These are phyloP conservation scores for Coranthus polyacanthus DNA, from an alignment of 2,797 vertebrate species.

Conservation along the genomic window DNA sequence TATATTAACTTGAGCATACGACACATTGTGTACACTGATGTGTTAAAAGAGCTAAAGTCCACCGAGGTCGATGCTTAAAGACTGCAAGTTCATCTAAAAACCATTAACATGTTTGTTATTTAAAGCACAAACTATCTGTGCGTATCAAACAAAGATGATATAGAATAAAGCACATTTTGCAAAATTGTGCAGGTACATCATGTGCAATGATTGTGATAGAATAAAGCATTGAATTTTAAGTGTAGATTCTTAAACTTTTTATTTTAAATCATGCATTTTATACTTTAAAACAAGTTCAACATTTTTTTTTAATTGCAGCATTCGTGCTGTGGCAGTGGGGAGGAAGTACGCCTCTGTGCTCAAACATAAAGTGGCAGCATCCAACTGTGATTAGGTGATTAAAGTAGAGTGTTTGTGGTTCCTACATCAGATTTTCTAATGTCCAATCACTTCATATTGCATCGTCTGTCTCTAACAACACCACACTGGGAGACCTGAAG, in stretches of 20 bases:
- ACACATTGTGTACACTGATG: constrained; percentile 2
- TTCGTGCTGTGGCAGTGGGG: background rate
- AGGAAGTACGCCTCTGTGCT: constrained; percentile 16
- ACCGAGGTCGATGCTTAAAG: background rate
- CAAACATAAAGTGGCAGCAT: background rate
- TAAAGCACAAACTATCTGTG: background rate
- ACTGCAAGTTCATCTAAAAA: constrained; percentile 24
- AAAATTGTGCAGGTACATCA: background rate
- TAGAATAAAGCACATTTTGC: too few species aligned
- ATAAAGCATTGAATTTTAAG: background rate
- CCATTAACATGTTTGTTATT: too few species aligned
- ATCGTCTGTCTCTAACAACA: background rate
- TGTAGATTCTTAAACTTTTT: too few species aligned
- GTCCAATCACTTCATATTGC: constrained; percentile 18
- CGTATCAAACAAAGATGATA: too few species aligned
- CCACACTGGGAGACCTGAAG: background rate
- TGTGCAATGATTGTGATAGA: background rate
- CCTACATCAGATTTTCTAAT: constrained; percentile 26
- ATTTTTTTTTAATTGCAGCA: background rate
- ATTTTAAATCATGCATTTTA: background rate
- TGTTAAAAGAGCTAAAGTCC: constrained; percentile 29
- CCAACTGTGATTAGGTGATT: constrained; percentile 6
- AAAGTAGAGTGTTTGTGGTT: constrained; percentile 22
- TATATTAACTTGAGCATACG: constrained; percentile 39
- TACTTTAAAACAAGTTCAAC: background rate